Conservation (phyloP, 1,140 invertebrate genomes). For the Drosophila sproati region DNA sequence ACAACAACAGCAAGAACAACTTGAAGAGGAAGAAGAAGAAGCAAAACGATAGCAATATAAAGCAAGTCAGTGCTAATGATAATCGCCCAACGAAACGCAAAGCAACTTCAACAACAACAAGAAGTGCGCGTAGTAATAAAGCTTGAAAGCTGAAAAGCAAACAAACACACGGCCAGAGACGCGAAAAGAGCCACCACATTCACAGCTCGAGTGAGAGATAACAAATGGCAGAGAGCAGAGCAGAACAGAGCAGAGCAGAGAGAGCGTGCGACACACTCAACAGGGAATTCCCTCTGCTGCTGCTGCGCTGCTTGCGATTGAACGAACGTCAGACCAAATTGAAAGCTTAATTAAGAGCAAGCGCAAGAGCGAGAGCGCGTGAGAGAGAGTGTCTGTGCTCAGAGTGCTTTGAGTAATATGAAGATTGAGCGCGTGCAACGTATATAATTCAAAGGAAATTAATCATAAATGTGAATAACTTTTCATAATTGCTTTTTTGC, state of each 20-base stretch:
- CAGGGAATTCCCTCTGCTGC: conserved; percentile 51
- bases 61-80: conserved; percentile 56
- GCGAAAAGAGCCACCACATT: conserved; percentile 10
- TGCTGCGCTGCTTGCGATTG: conserved; percentile 11
- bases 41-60: background rate
- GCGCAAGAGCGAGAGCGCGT: background rate
- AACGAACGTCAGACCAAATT: conserved; percentile 40
- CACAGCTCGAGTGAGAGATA: conserved; percentile 34
- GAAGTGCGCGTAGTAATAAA: conserved; percentile 43
- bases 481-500: conserved; percentile 72
- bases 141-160: conserved; percentile 47
- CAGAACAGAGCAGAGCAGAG: background rate
- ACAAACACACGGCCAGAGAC: conserved; percentile 10
- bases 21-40: too few species aligned
- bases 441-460: conserved; percentile 72
- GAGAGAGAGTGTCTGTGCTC: background rate
- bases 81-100: conserved; percentile 57
- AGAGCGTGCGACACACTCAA: conserved; percentile 19
- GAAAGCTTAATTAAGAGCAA: conserved; percentile 45
- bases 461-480: conserved; percentile 80
- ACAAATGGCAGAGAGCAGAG: conserved; percentile 1
- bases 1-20: conserved; percentile 34
- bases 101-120: conserved; percentile 35
- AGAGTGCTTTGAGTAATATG: too few species aligned
- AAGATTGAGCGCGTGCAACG: conserved; percentile 1